A percentile compares a stretch with the other conserved stretches of the same genome.
Evolutionary conservation across 2,113 vertebrate species (phyloP).

Genomic region (Zonotrichia leucophrys): DNA sequence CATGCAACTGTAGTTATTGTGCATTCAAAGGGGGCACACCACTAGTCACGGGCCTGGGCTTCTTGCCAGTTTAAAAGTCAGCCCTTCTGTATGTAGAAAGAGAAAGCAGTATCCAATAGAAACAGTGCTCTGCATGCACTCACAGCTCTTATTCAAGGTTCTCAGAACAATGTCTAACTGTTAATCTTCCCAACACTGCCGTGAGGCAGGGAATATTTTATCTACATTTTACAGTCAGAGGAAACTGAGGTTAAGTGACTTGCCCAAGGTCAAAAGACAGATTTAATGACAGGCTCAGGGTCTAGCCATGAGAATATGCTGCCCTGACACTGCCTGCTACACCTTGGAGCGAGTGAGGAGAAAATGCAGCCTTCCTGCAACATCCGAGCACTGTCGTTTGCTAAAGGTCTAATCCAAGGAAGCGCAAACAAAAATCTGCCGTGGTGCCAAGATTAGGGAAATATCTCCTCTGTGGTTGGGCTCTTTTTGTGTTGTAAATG

Average conservation of each 20-base stretch:
- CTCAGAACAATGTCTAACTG: constrained; percentile 65
- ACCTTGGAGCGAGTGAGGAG: neutral
- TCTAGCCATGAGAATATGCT: constrained; percentile 33
- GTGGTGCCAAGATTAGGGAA: constrained; percentile 65
- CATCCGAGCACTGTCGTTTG: neutral
- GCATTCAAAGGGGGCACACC: constrained; percentile 59
- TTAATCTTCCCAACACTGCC: constrained; percentile 57
- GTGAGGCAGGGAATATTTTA: constrained; percentile 63
- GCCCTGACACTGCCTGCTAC: constrained; percentile 14
- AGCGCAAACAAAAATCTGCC: constrained; percentile 59
- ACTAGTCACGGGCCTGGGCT: constrained; percentile 63
- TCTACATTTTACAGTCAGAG: constrained; percentile 61
- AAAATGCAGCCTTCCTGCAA: neutral
- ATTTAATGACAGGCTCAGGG: constrained; percentile 43
- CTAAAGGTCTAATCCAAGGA: constrained; percentile 65
- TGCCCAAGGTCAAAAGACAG: constrained; percentile 59
- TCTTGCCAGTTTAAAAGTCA: constrained; percentile 67
- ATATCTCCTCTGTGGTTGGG: constrained; percentile 60
- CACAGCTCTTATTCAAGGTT: constrained; percentile 52
- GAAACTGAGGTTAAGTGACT: constrained; percentile 65
- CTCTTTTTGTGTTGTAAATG: constrained; percentile 69
- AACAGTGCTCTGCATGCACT: constrained; percentile 54
- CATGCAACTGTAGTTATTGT: constrained; percentile 62
- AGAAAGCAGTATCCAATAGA: constrained; percentile 59
- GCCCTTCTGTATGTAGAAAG: constrained; percentile 51